phyloP scores from a whole-genome alignment of 2,888 invertebrate species.

The Lydus trimaculatus region DNA sequence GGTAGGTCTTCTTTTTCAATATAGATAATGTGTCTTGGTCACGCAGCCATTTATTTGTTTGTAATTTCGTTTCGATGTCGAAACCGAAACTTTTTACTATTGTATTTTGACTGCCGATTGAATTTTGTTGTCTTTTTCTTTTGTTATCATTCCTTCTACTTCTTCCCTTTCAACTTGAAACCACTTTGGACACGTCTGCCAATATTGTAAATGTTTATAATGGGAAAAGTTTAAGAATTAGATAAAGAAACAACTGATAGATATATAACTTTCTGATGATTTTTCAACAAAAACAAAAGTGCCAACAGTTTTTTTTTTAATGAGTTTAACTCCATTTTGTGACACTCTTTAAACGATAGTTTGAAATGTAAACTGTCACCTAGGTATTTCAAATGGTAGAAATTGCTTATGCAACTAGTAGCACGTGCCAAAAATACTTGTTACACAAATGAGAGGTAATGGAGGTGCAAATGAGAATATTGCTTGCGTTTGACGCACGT shows the following conservation, averaged over 20 bases:
- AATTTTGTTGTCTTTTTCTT: neutral
- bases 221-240: constrained; percentile 16
- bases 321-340: neutral
- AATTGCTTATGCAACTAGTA: too few species aligned
- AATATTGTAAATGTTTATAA: constrained; percentile 12
- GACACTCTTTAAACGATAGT: too few species aligned
- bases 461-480: too few species aligned
- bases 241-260: constrained; percentile 14
- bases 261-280: constrained; percentile 10
- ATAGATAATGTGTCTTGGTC: constrained; percentile 3
- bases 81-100: constrained; percentile 8
- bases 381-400: too few species aligned
- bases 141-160: neutral
- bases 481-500: too few species aligned
- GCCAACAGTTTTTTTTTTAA: neutral
- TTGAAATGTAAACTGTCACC: too few species aligned
- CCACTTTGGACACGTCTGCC: neutral
- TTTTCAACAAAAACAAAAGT: neutral
- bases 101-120: constrained; percentile 10
- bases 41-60: constrained; percentile 7
- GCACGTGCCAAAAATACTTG: too few species aligned
- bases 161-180: neutral
- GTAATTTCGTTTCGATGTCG: constrained; percentile 5
- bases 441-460: too few species aligned
- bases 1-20: neutral